Evolutionary conservation across 2,888 invertebrate genomes (phyloP), one percentile per base, ranked within the genome.

Genomic region (Polymixis flavicincta): DNA sequence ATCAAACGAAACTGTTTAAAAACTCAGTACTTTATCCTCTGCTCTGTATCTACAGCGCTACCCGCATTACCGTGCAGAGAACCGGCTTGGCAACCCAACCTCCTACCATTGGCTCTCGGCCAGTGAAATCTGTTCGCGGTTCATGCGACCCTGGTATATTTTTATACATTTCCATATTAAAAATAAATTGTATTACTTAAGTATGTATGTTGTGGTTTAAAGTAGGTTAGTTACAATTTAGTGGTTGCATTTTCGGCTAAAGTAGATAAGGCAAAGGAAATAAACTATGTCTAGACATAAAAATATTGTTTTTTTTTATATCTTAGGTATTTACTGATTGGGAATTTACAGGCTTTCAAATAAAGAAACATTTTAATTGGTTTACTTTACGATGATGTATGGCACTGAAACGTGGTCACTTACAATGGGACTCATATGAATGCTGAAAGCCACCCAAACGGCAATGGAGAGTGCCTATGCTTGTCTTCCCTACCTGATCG

Each of bases 21-120:
- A 83, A 84, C 68, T 63, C 71, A 77, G 83, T 82, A 85, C 76
- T 87, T 83, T 83, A 85, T 85, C 80, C 83, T 69, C 74, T 68
- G 75, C 71, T 85, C 78, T 83, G 86, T 89, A 83, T 86, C 81
- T 88, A 87, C 82, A 82, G 85, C 79, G 82, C 78, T 80, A 76
- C 85, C 88, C 87, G 90, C 89, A 91, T 91, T 90, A 91, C 88
- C 87, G 89, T 89, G 82, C 82, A 82, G 80, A 82, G 81, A 85
- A 83, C 87, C 78, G 66, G 82, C 82, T 91, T 91, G 92, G 89
- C 90, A 90, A 87, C 85, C 87, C 85, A 86, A 42, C 85, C 84
- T 80, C 83, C 79, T 78, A 75, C 72, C 79, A 86, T 89, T 85
- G 86, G 86, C 86, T 70, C 48, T 19, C 52, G 57, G 79, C 84